Conservation (phyloP, 2,888 invertebrate species). For the Campoplex nolae region DNA sequence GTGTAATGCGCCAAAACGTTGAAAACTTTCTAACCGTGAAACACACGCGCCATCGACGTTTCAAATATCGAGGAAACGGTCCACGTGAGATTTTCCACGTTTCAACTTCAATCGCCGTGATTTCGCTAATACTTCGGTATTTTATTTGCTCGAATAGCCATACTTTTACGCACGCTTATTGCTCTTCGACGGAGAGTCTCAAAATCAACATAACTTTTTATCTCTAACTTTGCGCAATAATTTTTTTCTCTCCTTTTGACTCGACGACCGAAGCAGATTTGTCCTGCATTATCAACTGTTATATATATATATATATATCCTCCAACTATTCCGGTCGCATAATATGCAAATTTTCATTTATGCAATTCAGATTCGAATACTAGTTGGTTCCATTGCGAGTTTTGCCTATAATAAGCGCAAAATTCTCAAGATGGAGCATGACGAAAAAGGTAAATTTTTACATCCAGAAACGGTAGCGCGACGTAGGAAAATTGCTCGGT, state of each 20-base stretch:
- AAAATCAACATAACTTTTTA: background rate
- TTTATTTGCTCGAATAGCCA: conserved; percentile 40
- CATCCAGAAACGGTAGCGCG: background rate
- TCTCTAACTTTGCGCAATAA: background rate
- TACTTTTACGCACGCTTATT: background rate
- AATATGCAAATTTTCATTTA: conserved; percentile 61
- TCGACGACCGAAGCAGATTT: background rate
- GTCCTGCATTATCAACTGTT: background rate
- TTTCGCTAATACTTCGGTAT: conserved; percentile 46
- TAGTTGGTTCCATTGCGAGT: background rate
- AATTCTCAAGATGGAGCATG: background rate
- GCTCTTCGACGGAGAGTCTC: background rate
- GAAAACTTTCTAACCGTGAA: conserved; percentile 32
- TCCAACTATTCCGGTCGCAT: conserved; percentile 22
- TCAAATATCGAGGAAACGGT: background rate
- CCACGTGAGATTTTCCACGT: conserved; percentile 23
- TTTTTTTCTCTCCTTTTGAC: background rate
- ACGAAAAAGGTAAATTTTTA: background rate
- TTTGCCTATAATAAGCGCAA: conserved; percentile 46
- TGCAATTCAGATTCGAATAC: conserved; percentile 56
- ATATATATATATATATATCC: background rate
- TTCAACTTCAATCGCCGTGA: conserved; percentile 5
- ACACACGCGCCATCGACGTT: background rate
- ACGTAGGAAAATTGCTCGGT: background rate
- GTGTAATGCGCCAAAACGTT: conserved; percentile 13